A percentile compares a stretch with the other conserved stretches of the same genome.
These are phyloP conservation scores for Dysmachus trigonus DNA, from an alignment of 2,888 invertebrate species.

Conservation along the genomic window DNA sequence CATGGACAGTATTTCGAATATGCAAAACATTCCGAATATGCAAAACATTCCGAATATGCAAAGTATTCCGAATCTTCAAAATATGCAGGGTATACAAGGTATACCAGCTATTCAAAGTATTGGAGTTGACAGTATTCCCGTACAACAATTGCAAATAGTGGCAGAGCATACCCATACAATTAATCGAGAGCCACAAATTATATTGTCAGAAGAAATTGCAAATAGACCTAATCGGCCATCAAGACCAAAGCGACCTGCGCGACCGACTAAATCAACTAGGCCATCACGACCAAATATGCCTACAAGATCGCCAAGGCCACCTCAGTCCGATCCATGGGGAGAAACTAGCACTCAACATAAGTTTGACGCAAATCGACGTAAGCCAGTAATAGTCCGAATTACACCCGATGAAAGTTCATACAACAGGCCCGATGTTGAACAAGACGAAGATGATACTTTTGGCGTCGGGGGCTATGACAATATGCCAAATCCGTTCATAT, in stretches of 20 bases:
- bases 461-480: background rate
- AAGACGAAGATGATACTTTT: background rate
- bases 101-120: background rate
- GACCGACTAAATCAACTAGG: background rate
- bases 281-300: background rate
- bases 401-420: background rate
- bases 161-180: constrained; percentile 48
- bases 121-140: background rate
- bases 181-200: background rate
- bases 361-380: background rate
- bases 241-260: background rate
- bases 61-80: background rate
- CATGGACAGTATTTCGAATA: background rate
- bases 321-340: background rate
- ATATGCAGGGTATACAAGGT: background rate
- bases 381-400: background rate
- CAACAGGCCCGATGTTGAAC: background rate
- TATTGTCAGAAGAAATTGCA: background rate
- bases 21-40: background rate
- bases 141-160: constrained; percentile 43
- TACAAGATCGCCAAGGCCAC: background rate
- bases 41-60: background rate
- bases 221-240: background rate
- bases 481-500: background rate
- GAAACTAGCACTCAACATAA: background rate